phyloP scores from a whole-genome alignment of 2,888 invertebrate genomes.

The Pterobdella sp. region DNA sequence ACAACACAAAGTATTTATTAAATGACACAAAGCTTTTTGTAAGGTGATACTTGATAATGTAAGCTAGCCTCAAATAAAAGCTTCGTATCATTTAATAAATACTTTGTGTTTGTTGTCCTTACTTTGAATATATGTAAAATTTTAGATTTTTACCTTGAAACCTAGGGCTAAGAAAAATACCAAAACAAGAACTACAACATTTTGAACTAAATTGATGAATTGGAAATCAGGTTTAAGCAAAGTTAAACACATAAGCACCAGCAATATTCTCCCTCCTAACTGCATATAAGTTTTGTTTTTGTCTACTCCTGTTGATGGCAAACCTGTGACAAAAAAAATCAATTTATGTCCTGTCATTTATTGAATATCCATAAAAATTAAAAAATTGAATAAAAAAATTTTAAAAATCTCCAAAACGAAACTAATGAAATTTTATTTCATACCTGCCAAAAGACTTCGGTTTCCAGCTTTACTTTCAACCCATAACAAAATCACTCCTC shows the following conservation, averaged over 20 bases:
- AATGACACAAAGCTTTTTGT: no score
- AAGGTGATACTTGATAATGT: no score
- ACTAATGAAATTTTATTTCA: not conserved
- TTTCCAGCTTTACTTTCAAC: constrained; percentile 93
- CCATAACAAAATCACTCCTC: constrained; percentile 85
- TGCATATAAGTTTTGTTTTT: constrained; percentile 91
- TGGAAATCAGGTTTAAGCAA: constrained; percentile 84
- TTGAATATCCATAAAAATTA: no score
- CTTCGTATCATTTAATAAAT: no score
- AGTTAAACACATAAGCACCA: constrained; percentile 98
- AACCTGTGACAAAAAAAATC: no score
- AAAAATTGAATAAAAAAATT: no score
- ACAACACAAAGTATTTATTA: no score
- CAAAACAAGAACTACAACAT: constrained; percentile 81
- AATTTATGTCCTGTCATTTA: no score
- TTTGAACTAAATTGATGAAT: constrained; percentile 75
- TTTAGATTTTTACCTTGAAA: constrained; percentile 76
- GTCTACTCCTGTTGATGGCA: constrained; percentile 61
- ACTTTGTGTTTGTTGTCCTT: no score
- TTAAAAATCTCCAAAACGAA: no score
- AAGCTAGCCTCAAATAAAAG: no score
- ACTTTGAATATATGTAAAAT: no score
- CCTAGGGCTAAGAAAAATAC: constrained; percentile 93
- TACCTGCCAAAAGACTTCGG: constrained; percentile 76
- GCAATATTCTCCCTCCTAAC: constrained; percentile 82